Conservation (phyloP, 2,113 vertebrate genomes). For the Lepidiolamprologus cunningtoni region DNA sequence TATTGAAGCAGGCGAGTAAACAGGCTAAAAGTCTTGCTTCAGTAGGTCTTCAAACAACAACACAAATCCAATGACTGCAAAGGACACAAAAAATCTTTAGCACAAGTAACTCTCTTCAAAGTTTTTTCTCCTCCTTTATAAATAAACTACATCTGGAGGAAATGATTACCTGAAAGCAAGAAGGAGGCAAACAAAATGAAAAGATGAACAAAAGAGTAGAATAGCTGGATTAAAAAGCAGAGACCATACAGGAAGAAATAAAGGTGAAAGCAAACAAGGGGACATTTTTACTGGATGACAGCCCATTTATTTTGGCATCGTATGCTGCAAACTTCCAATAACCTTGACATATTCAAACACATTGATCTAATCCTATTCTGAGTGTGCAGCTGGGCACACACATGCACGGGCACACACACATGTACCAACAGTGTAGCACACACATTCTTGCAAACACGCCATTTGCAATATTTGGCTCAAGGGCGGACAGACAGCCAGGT, state of each 20-base stretch:
- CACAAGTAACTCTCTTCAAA: neutral
- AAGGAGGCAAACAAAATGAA: neutral
- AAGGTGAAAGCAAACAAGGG: neutral
- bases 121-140: neutral
- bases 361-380: conserved; percentile 59
- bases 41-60: neutral
- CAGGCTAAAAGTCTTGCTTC: neutral
- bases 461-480: conserved; percentile 51
- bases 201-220: neutral
- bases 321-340: conserved; percentile 16
- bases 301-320: conserved; percentile 23
- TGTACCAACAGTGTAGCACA: neutral
- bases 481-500: conserved; percentile 43
- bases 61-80: neutral
- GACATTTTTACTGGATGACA: conserved; percentile 22
- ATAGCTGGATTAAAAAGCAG: neutral
- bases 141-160: neutral
- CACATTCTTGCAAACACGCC: neutral
- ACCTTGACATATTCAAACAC: conserved; percentile 58
- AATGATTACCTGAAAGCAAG: neutral
- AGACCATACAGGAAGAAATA: conserved; percentile 6
- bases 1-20: neutral
- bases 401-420: neutral
- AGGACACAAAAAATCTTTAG: neutral
- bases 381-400: neutral